Evolutionary conservation across 2,888 invertebrate genomes (phyloP), one percentile per base, ranked within the genome.

Genomic region (Eupithecia pulchellata): DNA sequence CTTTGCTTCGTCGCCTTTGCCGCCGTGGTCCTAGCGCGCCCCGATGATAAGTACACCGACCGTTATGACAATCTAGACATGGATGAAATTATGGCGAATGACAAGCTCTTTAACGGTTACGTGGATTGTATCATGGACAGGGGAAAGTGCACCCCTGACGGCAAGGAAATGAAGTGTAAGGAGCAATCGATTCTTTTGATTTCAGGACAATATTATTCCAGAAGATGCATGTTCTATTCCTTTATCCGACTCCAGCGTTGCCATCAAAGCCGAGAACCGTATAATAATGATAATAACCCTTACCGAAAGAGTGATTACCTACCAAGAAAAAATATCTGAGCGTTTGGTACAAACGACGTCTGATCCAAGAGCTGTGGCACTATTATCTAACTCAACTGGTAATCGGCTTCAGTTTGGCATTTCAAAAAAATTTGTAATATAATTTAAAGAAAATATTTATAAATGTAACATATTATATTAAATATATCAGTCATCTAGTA

Each of bases 81-180:
- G 66, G 95, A 96, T 60, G 95, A 96, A 78, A 95, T 97, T 78
- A 85, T 97, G 2, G 78, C 70, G 5, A 97, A 96, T 84, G 95
- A 95, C 3, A 95, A 96, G 52, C 89, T 97, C 42, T 87, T 97
- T 14, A 88, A 91, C 34, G 95, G 95, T 61, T 97, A 97, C 83
- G 82, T 96, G 34, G 95, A 96, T 57, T 97, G 97, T 80, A 84
- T 96, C 52, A 89, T 97, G 75, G 95, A 95, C 0, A 85, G 91
- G 73, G 96, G 95, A 30, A 88, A 82, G 68, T 97, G 97, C 84
- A 96, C 96, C 0, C 91, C 96, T 11, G 97, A 97, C 73, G 97
- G 95, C 76, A 95, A 94, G 79, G 96, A 96, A 86, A 89, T 97
- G 0, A 97, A 96, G 94, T 93, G 97, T 97, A 88, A 95, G 95